Evolutionary conservation across 1,140 invertebrate species (phyloP).

Genomic region (Aphelinus atriplicis): DNA sequence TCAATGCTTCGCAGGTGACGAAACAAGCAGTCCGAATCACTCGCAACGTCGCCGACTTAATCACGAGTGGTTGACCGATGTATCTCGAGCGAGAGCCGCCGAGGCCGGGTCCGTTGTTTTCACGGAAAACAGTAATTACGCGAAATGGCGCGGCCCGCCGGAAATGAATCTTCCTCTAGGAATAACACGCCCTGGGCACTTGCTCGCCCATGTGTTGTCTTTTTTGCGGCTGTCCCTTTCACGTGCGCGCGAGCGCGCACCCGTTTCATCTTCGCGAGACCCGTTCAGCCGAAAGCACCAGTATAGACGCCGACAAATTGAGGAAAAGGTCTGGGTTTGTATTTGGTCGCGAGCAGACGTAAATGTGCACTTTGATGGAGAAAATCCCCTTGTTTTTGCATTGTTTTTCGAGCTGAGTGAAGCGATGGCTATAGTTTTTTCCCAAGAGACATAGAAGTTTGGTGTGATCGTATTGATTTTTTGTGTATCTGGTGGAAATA

Average conservation of each 20-base stretch:
- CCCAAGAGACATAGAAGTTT: too few relatives aligned
- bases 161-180: conserved; percentile 48
- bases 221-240: background rate
- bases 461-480: too few relatives aligned
- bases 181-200: conserved; percentile 39
- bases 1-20: background rate
- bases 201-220: background rate
- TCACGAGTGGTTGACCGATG: background rate
- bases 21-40: background rate
- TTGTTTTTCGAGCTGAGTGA: background rate
- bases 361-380: background rate
- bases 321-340: background rate
- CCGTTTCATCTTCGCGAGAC: background rate
- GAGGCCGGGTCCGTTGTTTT: conserved; percentile 40
- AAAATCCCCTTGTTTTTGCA: background rate
- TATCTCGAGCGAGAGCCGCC: background rate
- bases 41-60: background rate
- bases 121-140: conserved; percentile 52
- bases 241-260: background rate
- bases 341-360: too few relatives aligned
- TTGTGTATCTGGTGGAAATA: too few relatives aligned
- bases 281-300: too few relatives aligned
- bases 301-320: conserved; percentile 8
- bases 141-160: conserved; percentile 40
- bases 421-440: too few relatives aligned